These are phyloP conservation scores for Podarcis cretensis DNA, from an alignment of 2,113 vertebrate species.

Conservation along the genomic window DNA sequence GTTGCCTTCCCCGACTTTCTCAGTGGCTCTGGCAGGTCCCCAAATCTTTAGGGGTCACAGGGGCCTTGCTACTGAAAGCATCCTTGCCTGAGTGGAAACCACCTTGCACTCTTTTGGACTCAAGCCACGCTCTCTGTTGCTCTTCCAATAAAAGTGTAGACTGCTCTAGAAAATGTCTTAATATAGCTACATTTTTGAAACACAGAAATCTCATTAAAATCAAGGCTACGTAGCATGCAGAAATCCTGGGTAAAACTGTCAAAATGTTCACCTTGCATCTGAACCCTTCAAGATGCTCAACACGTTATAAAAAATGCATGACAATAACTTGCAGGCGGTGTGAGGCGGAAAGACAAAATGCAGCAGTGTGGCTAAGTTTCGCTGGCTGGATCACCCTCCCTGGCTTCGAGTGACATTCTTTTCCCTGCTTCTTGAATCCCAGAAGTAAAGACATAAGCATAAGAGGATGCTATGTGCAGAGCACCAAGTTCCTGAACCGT, in stretches of 20 bases:
- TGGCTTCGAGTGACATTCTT: conserved; percentile 15
- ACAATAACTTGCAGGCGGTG: not conserved
- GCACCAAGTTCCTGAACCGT: conserved; percentile 17
- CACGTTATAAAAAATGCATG: conserved; percentile 41
- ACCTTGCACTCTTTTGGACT: not conserved
- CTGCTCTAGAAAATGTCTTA: not conserved
- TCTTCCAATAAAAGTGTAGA: not conserved
- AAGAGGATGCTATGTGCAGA: fast-evolving
- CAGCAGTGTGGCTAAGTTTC: not conserved
- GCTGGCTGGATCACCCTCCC: not conserved
- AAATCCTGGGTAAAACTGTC: not conserved
- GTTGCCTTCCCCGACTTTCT: not conserved
- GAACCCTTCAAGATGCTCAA: conserved; percentile 21
- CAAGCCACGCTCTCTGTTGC: not conserved
- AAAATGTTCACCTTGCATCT: conserved; percentile 25
- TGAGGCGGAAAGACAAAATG: conserved; percentile 40
- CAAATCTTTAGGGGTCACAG: too few species aligned
- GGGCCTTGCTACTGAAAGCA: not conserved
- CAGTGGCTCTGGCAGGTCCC: not conserved
- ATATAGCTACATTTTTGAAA: not conserved
- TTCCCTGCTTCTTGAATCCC: conserved; percentile 18
- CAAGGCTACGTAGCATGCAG: not conserved
- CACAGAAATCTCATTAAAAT: conserved; percentile 15
- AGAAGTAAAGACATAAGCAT: not conserved
- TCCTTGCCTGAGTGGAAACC: not conserved